phyloP scores from a whole-genome alignment of 1,140 invertebrate genomes.

The Sitobion miscanthi region DNA sequence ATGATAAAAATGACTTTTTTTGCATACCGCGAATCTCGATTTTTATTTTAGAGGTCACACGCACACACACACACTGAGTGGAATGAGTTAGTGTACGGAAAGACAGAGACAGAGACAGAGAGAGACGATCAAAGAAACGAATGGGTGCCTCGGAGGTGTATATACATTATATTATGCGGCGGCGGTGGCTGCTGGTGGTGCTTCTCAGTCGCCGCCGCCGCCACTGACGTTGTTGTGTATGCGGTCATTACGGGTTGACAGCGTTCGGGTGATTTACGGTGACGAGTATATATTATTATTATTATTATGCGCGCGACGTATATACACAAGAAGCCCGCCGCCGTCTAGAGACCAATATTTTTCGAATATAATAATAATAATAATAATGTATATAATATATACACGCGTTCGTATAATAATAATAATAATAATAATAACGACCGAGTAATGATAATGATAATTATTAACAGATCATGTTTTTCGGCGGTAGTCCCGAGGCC shows the following conservation, averaged over 20 bases:
- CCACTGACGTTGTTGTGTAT: neutral
- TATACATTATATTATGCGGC: neutral
- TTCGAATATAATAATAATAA: neutral
- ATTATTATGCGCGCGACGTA: neutral
- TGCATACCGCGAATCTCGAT: neutral
- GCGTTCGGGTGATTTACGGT: conserved; percentile 55
- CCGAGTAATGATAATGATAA: conserved; percentile 52
- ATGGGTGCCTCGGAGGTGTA: neutral
- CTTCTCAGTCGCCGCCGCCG: neutral
- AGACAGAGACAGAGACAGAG: neutral
- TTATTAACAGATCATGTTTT: conserved; percentile 54
- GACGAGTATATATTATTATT: conserved; percentile 42
- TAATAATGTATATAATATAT: neutral
- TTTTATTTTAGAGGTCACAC: neutral
- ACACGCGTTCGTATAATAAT: conserved; percentile 13
- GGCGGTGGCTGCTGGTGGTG: neutral
- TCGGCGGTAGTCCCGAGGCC: conserved; percentile 39
- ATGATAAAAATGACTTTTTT: neutral
- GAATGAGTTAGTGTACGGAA: neutral
- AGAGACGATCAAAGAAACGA: neutral
- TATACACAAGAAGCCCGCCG: neutral
- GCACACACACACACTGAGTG: neutral
- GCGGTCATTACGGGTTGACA: conserved; percentile 51
- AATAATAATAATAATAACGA: conserved; percentile 29
- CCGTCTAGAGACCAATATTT: neutral